phyloP scores from a whole-genome alignment of 2,888 invertebrate species.

The Mythimna vitellina region DNA sequence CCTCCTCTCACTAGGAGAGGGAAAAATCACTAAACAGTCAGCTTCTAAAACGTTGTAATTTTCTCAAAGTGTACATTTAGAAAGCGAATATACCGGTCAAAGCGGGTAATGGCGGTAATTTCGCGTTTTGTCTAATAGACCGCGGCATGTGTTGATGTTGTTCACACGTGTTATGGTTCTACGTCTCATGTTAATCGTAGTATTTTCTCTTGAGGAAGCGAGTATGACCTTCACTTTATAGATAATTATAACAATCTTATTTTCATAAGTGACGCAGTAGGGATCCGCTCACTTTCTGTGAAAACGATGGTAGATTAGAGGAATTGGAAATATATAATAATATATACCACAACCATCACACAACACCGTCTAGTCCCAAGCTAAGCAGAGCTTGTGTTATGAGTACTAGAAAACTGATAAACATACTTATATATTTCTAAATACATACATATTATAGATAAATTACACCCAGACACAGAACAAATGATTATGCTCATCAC shows the following conservation, averaged over 20 bases:
- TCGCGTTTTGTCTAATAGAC: conserved; percentile 63
- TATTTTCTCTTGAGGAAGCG: conserved; percentile 51
- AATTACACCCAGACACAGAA: no score
- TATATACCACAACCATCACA: no score
- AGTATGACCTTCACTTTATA: conserved; percentile 42
- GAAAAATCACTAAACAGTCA: conserved; percentile 57
- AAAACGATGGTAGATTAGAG: no score
- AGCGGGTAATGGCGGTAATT: conserved; percentile 65
- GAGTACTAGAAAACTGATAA: no score
- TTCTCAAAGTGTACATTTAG: conserved; percentile 65
- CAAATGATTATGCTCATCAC: no score
- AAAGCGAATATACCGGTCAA: conserved; percentile 66
- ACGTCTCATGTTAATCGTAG: conserved; percentile 50
- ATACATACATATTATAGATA: no score
- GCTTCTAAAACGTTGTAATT: conserved; percentile 59
- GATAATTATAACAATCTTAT: conserved; percentile 37
- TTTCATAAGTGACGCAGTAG: conserved; percentile 34
- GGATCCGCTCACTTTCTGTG: not conserved
- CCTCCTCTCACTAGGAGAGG: no score
- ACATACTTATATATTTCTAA: no score
- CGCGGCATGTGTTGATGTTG: conserved; percentile 56
- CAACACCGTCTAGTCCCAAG: no score
- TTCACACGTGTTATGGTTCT: conserved; percentile 53
- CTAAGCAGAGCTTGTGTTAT: no score
- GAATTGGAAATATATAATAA: no score